phyloP scores from a whole-genome alignment of 2,113 vertebrate species.

The Hippoglossus stenolepis region DNA sequence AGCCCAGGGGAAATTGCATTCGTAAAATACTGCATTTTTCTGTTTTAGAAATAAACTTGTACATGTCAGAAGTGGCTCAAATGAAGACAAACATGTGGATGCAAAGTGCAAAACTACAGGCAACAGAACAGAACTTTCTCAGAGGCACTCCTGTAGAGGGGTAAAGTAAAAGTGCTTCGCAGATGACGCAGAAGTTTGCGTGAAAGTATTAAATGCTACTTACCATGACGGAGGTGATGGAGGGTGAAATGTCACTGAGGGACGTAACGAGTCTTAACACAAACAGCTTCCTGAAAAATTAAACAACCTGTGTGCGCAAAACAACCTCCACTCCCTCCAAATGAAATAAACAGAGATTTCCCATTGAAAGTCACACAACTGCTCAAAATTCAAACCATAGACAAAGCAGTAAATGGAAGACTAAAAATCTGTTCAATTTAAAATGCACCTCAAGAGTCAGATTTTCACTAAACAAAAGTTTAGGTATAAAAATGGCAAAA shows the following conservation, averaged over 20 bases:
- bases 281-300: background rate
- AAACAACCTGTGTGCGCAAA: background rate
- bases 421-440: slow-evolving; percentile 38
- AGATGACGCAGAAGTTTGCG: too few species aligned
- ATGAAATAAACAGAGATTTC: background rate
- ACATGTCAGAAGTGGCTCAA: background rate
- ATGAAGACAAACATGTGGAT: slow-evolving; percentile 5
- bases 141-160: slow-evolving; percentile 66
- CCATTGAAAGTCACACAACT: background rate
- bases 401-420: slow-evolving; percentile 65
- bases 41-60: background rate
- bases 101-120: slow-evolving; percentile 45
- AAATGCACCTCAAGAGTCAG: slow-evolving; percentile 23
- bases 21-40: background rate
- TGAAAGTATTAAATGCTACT: slow-evolving; percentile 27
- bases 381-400: slow-evolving; percentile 31
- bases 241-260: slow-evolving; percentile 9
- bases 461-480: slow-evolving; percentile 38
- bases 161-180: slow-evolving; percentile 60
- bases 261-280: background rate
- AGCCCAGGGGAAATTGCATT: too few species aligned
- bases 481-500: slow-evolving; percentile 54
- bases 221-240: slow-evolving; percentile 1
- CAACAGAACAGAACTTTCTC: slow-evolving; percentile 36
- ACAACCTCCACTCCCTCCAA: background rate